A percentile compares a stretch with the other conserved stretches of the same genome.
Evolutionary conservation across 2,797 vertebrate species (phyloP).

Genomic region (Arctocebus calabarensis): DNA sequence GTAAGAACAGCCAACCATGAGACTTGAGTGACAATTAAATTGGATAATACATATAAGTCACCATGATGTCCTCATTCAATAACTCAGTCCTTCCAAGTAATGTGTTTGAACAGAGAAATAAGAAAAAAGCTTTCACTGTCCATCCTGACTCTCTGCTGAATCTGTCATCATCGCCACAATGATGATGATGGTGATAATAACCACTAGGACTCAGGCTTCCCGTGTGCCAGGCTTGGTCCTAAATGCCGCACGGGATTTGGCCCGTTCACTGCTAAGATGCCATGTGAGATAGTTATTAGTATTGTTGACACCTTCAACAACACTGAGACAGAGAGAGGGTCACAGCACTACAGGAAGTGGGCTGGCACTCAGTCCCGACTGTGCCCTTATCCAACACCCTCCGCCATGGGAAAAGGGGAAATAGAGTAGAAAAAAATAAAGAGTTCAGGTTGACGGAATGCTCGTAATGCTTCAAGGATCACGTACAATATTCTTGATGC

Average conservation of each 20-base stretch:
- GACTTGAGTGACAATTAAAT: not conserved
- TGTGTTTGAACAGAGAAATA: not conserved
- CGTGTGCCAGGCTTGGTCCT: not conserved
- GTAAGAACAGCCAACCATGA: not conserved
- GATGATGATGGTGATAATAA: not conserved
- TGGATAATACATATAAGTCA: not conserved
- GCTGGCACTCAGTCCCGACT: not conserved
- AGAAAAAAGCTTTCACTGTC: not conserved
- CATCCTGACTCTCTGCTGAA: not conserved
- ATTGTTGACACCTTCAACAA: not conserved
- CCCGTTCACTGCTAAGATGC: not conserved
- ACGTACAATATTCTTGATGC: not conserved
- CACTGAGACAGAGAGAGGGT: not conserved
- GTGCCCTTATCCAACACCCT: not conserved
- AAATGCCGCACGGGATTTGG: fast-evolving
- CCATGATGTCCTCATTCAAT: not conserved
- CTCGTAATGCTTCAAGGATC: not conserved
- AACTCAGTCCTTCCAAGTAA: not conserved
- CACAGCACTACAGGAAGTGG: fast-evolving
- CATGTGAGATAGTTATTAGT: not conserved
- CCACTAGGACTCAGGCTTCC: not conserved
- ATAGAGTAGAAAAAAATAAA: too few relatives aligned
- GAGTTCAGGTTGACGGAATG: too few relatives aligned
- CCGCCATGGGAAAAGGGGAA: not conserved
- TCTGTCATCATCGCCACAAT: not conserved